Base-by-base conservation (phyloP, 2,888 invertebrate genomes). In the Anagyrus pseudococci region DNA sequence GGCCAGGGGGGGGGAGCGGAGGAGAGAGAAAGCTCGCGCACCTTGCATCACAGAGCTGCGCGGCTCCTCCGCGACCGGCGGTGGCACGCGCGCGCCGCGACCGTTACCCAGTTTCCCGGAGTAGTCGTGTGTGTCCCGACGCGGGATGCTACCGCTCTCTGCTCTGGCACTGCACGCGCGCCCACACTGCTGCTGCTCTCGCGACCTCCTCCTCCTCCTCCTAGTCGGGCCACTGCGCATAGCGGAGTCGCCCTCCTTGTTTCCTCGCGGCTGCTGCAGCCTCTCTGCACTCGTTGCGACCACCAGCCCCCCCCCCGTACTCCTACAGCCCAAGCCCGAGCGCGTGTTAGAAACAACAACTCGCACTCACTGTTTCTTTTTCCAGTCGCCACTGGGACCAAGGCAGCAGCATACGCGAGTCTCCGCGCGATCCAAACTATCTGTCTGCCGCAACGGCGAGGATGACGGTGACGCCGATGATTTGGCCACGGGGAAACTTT, bases 141-240 rank as follows among this genome's bases (percentile, higher is more conserved):
- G 81, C 75, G 82, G 81, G 74, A 81, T 82, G 71, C 82, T 79
- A 79, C 82, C 82, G 10, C 77, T 73, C 84, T 83, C 76, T 84
- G 82, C 82, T 83, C 71, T 84, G 83, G 77, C 83, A 81, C 83
- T 83, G 84, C 61, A 29, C 37, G 23, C 49, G 43, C 46, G 6
- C 17, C 13, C 25, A 7, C 48, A 25, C 48, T 17, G 25, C 15
- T 25, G 19, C 22, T 17, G 19, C 15, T 20, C 54, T 26, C 43
- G 43, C 29, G 43, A 79, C 78, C 79, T 77, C 77, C 57, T 58
- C 66, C 58, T 53, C 60, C 66, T 65, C 77, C 56, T 54, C 68
- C 63, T 62, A 59, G 52, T 60, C 55, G 48, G 50, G 59, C 40
- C 65, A 19, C 33, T 13, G 44, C 20, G 19, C 23, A 23, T n/a